phyloP scores from a whole-genome alignment of 2,797 vertebrate species.

The Pseudochirops cupreus region DNA sequence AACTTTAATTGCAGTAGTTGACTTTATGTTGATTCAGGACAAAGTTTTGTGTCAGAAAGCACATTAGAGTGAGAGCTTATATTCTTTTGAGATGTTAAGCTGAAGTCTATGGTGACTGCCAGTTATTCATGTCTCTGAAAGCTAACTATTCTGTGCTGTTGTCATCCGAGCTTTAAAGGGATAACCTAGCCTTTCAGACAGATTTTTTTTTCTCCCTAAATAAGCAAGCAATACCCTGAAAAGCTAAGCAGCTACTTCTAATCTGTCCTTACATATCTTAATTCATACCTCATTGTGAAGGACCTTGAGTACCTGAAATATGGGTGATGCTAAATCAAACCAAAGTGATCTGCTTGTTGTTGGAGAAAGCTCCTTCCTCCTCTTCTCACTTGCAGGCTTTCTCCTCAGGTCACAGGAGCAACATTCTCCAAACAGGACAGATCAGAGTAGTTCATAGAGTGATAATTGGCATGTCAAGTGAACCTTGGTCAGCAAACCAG shows the following conservation, averaged over 20 bases:
- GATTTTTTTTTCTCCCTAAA: conserved; percentile 58
- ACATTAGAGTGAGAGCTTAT: conserved; percentile 1
- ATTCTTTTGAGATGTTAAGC: conserved; percentile 15
- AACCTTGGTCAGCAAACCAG: conserved; percentile 50
- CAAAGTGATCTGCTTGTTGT: conserved; percentile 42
- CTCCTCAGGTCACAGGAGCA: conserved; percentile 27
- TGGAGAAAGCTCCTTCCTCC: conserved; percentile 24
- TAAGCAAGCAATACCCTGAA: conserved; percentile 31
- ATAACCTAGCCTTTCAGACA: conserved; percentile 52
- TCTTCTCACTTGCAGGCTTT: conserved; percentile 42
- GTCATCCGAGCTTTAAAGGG: conserved; percentile 14
- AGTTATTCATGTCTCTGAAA: conserved; percentile 36
- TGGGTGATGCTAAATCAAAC: conserved; percentile 53
- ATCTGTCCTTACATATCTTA: conserved; percentile 41
- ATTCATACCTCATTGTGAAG: conserved; percentile 61
- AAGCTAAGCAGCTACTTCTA: conserved; percentile 45
- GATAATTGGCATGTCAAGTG: conserved; percentile 22
- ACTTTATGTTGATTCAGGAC: conserved; percentile 38
- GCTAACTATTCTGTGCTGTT: conserved; percentile 25
- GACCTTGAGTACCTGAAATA: conserved; percentile 46
- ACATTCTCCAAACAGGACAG: conserved; percentile 44
- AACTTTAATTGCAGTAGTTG: conserved; percentile 34
- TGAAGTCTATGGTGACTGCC: conserved; percentile 38
- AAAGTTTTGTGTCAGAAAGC: conserved; percentile 13
- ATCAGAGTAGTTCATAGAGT: conserved; percentile 38